Conservation (phyloP, 2,888 invertebrate genomes). For the Pseudeuparius sepicola region DNA sequence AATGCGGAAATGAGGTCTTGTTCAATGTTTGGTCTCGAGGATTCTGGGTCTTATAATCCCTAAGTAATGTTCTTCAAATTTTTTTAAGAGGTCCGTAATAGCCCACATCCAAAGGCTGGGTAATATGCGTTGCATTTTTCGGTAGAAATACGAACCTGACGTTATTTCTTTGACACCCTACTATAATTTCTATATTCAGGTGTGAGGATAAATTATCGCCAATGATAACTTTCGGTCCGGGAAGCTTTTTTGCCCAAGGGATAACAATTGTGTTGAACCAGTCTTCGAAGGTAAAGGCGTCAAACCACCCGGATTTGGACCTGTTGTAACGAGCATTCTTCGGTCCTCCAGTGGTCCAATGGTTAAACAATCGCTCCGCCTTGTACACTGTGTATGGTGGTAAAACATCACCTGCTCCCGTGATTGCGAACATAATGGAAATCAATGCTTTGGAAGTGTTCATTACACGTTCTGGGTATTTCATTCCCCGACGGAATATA, state of each 20-base stretch:
- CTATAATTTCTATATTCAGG: constrained; percentile 15
- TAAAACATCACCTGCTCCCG: constrained; percentile 7
- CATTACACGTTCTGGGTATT: constrained; percentile 28
- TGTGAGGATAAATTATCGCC: constrained; percentile 24
- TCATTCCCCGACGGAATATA: constrained; percentile 20
- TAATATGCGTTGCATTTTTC: constrained; percentile 7
- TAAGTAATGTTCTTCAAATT: no score
- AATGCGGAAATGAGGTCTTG: no score
- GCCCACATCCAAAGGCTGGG: constrained; percentile 6
- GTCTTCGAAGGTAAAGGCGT: constrained; percentile 21
- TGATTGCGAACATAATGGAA: no score
- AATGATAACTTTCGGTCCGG: constrained; percentile 25
- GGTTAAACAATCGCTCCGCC: constrained; percentile 24
- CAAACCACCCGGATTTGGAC: constrained; percentile 26
- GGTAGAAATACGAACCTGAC: constrained; percentile 10
- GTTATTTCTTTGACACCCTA: constrained; percentile 10
- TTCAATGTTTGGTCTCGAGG: no score
- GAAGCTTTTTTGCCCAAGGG: constrained; percentile 22
- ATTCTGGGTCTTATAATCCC: no score
- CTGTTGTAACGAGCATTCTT: constrained; percentile 26
- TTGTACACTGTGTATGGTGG: constrained; percentile 29
- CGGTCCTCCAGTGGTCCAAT: constrained; percentile 25
- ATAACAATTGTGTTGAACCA: constrained; percentile 22
- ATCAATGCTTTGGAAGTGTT: constrained; percentile 27
- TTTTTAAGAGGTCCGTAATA: background rate